Percentiles rank a stretch among this genome's conserved stretches.
phyloP scores from a whole-genome alignment of 2,888 invertebrate species.

The Parascotia fuliginaria region DNA sequence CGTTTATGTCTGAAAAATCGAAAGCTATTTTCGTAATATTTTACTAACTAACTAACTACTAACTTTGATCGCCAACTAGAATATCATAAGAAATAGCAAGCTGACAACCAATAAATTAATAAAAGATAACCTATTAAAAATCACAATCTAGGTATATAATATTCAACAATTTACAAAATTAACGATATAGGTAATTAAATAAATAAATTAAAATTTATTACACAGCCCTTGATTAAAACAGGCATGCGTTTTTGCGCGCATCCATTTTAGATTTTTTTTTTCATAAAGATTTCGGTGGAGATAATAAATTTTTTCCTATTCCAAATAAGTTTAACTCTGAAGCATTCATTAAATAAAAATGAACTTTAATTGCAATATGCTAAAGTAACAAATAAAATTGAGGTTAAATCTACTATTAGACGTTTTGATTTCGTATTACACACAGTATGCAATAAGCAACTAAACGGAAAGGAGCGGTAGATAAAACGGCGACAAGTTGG shows the following conservation, averaged over 20 bases:
- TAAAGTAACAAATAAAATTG: conserved; percentile 25
- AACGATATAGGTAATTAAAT: conserved; percentile 55
- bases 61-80: neutral
- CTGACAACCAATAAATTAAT: neutral
- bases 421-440: conserved; percentile 16
- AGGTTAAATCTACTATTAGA: neutral
- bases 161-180: conserved; percentile 41
- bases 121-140: conserved; percentile 10
- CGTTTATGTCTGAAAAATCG: no score
- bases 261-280: conserved; percentile 80
- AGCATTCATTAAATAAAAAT: conserved; percentile 12
- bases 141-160: conserved; percentile 15
- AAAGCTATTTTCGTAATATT: no score
- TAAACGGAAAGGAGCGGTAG: conserved; percentile 84
- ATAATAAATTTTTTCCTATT: conserved; percentile 61
- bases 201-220: conserved; percentile 56
- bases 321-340: conserved; percentile 29
- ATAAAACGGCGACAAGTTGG: conserved; percentile 83
- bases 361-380: accelerated
- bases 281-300: conserved; percentile 80
- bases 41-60: neutral
- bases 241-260: conserved; percentile 75
- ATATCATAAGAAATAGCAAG: neutral
- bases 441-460: conserved; percentile 68
- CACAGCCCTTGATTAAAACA: conserved; percentile 67